Percentiles rank a stretch among this genome's conserved stretches.
Conservation (phyloP, 2,888 invertebrate species). For the Pristionchus exspectatus region DNA sequence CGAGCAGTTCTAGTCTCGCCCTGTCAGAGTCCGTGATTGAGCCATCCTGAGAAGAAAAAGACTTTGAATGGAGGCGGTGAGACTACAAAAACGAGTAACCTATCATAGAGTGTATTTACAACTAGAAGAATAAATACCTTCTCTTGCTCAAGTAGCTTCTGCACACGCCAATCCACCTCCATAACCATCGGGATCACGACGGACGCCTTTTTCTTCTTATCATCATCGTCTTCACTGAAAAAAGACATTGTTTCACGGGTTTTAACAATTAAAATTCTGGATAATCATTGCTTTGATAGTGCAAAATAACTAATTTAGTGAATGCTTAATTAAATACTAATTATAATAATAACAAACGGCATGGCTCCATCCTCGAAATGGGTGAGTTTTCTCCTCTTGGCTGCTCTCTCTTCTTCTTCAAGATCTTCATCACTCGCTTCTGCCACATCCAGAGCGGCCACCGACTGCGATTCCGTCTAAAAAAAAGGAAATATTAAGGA, state of each 20-base stretch:
- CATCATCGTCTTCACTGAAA: slow-evolving; percentile 65
- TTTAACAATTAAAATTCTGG: not conserved
- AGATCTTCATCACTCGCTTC: slow-evolving; percentile 67
- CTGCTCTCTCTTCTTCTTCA: slow-evolving; percentile 60
- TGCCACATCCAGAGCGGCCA: slow-evolving; percentile 25
- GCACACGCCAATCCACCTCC: slow-evolving; percentile 68
- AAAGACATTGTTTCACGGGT: not conserved
- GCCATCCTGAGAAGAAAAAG: slow-evolving; percentile 44
- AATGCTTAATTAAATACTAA: not conserved
- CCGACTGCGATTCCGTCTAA: slow-evolving; percentile 27
- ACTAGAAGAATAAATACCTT: slow-evolving; percentile 48
- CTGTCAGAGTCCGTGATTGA: slow-evolving; percentile 63
- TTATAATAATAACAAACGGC: slow-evolving; percentile 58
- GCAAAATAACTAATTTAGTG: not conserved
- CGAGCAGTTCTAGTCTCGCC: slow-evolving; percentile 65
- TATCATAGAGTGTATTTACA: not conserved
- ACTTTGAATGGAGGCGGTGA: not conserved
- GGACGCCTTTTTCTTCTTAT: slow-evolving; percentile 56
- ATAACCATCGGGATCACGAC: slow-evolving; percentile 69
- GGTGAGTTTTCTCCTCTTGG: slow-evolving; percentile 65
- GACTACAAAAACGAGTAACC: not conserved
- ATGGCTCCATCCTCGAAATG: slow-evolving; percentile 67
- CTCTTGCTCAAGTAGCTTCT: slow-evolving; percentile 66
- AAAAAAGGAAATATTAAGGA: not conserved
- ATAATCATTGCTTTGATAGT: not conserved